Base-by-base conservation (phyloP, 2,113 vertebrate genomes). In the Balaeniceps rex region DNA sequence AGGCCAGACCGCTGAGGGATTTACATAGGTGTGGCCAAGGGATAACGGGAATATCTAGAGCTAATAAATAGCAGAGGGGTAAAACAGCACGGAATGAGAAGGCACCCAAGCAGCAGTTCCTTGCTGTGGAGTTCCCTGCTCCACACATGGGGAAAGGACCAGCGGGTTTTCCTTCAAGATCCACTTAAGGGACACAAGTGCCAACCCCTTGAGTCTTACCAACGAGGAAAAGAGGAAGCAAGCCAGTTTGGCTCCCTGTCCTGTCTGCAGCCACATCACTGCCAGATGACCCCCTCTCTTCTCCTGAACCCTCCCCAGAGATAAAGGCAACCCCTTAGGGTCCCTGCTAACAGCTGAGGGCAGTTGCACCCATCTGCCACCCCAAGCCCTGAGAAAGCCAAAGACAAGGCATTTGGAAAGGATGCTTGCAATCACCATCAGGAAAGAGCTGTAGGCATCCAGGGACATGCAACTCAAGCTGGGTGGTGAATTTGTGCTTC, bases 281-380 rank as follows among this genome's bases (percentile, higher is more conserved):
- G 24, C 23, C 44, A 64, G 58, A 12, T 38, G 12, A 38, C 24
- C 29, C 10, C 4, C 23, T 57, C 16, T 16, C 21, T 74, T 60
- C 33, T 55, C 34, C 44, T 65, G 25, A 65, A 24, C 15, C 8
- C 24, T 38, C 18, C 23, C 28, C 69, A 52, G 25, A 34, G 8
- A 14, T 6, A 75, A 61, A 78, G 38, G 17, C 38, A 63, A 40
- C 19, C 14, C 60, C 57, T 34, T 9, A 26, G 15, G 3, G 13
- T 51, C 34, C 47, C 40, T 42, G 19, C 23, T 63, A 52, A 68
- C 4, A 2, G 16, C 17, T 68, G 19, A 42, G 31, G 46, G 28
- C 5, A 1, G 23, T 28, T 6, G 2, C 7, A 1, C 7, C 23
- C 5, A 0, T 11, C 29, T 52, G 31, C 42, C 2, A 8, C 31